phyloP scores from a whole-genome alignment of 1,140 invertebrate species.

The Melitaea cinxia region DNA sequence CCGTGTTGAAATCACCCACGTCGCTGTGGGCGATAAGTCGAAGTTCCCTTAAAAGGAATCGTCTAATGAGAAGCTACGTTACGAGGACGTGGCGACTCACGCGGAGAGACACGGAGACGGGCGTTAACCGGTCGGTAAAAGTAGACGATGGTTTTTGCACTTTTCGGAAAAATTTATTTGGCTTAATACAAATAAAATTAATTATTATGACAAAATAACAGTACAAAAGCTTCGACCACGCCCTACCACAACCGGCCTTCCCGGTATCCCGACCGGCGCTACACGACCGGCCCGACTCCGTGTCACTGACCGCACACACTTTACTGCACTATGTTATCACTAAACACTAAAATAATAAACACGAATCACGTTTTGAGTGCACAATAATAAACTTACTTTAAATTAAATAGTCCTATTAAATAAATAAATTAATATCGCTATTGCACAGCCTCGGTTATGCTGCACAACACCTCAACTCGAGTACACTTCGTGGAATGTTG shows the following conservation, averaged over 20 bases:
- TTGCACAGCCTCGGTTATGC: constrained; percentile 76
- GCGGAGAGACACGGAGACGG: constrained; percentile 46
- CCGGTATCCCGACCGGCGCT: constrained; percentile 58
- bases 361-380: constrained; percentile 51
- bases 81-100: constrained; percentile 63
- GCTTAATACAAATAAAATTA: background rate
- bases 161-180: background rate
- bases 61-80: constrained; percentile 48
- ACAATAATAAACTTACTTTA: constrained; percentile 71
- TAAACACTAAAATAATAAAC: constrained; percentile 44
- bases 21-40: constrained; percentile 64
- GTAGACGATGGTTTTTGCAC: constrained; percentile 34
- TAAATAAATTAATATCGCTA: constrained; percentile 79
- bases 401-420: constrained; percentile 79
- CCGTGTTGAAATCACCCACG: constrained; percentile 51
- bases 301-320: constrained; percentile 74
- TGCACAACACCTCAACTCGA: constrained; percentile 75
- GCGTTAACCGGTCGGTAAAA: constrained; percentile 49
- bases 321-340: constrained; percentile 57
- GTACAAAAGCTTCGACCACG: constrained; percentile 53
- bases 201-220: constrained; percentile 1
- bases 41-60: constrained; percentile 71
- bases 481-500: constrained; percentile 78
- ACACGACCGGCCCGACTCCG: constrained; percentile 48
- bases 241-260: constrained; percentile 77